Evolutionary conservation across 1,140 invertebrate species (phyloP), one percentile per base, ranked within the genome.

Genomic region (Batillaria attramentaria): DNA sequence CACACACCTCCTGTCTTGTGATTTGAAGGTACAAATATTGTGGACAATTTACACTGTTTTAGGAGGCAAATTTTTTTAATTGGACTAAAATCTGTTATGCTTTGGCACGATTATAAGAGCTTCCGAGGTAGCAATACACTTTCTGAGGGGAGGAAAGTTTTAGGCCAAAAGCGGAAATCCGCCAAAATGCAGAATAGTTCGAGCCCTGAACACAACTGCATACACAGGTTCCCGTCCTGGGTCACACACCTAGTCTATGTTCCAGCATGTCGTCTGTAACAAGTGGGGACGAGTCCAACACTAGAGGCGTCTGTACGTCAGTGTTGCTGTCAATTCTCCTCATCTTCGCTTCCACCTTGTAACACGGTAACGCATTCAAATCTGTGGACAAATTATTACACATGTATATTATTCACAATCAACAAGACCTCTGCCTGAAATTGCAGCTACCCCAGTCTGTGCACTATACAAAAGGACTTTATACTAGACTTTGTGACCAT

Each of bases 331-430:
- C 39, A 16, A 18, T 39, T 62, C 60, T 31, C n/a, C 18, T 72
- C 37, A 79, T 66, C 10, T 65, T 57, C 31, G 54, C 81, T 50
- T 86, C 85, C 75, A 83, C 62, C 37, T 84, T 72, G 77, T 85
- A 86, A 72, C 82, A 83, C 8, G 85, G 85, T 20, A 86, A 46
- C 18, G 74, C 77, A 81, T 86, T 86, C 65, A 86, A 57, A 43
- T 84, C 85, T 85, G 50, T 43, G 79, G 77, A 54, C 31, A 76
- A 72, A 69, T 79, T 20, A 60, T 33, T 16, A 54, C 57, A 75
- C 42, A 6, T n/a, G 39, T 6, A 10, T 16, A 35, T 39, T 13
- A 8, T 28, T 8, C 42, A 74, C 31, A 50, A 31, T n/a, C 39
- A 75, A 31, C n/a, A 50, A 31, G 54, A 28, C 73, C 28, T 54